phyloP scores from a whole-genome alignment of 2,797 vertebrate genomes.

The Cuculus canorus region DNA sequence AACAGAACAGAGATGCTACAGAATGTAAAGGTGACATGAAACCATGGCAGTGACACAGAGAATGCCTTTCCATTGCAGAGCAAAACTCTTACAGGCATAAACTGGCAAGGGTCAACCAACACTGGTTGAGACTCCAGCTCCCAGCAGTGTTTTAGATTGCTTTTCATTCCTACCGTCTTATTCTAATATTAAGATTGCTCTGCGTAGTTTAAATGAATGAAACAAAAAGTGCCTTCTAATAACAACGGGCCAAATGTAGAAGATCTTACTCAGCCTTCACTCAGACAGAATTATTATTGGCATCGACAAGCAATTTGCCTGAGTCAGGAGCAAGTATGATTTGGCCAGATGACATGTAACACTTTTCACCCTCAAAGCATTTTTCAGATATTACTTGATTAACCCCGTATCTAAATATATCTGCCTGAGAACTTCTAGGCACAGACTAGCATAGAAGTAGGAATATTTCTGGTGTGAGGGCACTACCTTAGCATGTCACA shows the following conservation, averaged over 20 bases:
- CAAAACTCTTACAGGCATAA: not conserved
- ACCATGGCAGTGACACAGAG: not conserved
- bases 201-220: constrained; percentile 35
- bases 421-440: constrained; percentile 18
- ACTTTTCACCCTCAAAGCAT: constrained; percentile 51
- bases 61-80: not conserved
- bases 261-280: constrained; percentile 51
- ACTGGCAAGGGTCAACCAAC: not conserved
- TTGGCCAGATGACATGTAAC: constrained; percentile 50
- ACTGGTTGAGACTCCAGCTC: not conserved
- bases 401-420: constrained; percentile 39
- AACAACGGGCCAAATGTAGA: constrained; percentile 39
- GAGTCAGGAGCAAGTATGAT: constrained; percentile 51
- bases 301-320: constrained; percentile 40
- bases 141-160: not conserved
- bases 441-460: not conserved
- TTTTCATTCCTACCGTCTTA: not conserved
- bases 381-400: constrained; percentile 47
- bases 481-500: not conserved
- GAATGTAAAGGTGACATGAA: not conserved
- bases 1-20: not conserved
- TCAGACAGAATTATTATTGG: constrained; percentile 59
- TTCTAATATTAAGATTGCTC: not conserved
- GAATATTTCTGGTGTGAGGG: not conserved
- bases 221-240: constrained; percentile 10